Conservation (phyloP, 2,113 vertebrate genomes). For the Bos javanicus region DNA sequence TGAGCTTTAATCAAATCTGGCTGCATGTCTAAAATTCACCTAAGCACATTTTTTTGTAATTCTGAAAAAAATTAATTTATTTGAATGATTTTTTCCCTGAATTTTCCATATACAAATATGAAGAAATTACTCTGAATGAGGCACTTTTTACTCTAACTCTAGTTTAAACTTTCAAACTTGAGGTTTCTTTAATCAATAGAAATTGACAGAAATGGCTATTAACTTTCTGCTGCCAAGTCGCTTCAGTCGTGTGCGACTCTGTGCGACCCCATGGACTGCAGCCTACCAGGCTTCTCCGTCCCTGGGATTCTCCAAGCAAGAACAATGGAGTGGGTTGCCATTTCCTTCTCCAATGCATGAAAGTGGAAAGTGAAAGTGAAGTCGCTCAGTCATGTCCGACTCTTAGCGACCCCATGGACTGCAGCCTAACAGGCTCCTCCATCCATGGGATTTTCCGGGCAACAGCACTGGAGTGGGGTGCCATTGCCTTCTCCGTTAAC, state of each 20-base stretch:
- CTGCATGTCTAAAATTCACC: neutral
- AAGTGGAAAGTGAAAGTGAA: too few species aligned
- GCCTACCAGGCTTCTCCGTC: too few species aligned
- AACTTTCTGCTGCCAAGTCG: neutral
- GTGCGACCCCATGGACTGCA: too few species aligned
- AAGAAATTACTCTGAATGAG: neutral
- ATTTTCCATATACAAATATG: neutral
- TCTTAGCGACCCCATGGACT: too few species aligned
- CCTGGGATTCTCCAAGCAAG: too few species aligned
- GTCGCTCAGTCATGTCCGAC: too few species aligned
- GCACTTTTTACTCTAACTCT: neutral
- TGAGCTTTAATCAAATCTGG: conserved; percentile 6
- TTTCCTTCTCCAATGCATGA: too few species aligned
- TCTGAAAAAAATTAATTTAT: neutral
- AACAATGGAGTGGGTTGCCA: too few species aligned
- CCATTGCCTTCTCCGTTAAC: neutral
- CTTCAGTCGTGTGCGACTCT: too few species aligned
- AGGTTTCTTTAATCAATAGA: conserved; percentile 1
- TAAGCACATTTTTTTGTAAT: conserved; percentile 11
- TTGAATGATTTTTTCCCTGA: neutral
- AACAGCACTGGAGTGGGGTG: too few species aligned
- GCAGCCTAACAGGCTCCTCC: too few species aligned
- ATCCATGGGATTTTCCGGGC: too few species aligned
- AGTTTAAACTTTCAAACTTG: neutral
- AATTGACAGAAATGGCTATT: neutral